These are phyloP conservation scores for Drosophila nr. medialis DNA, from an alignment of 2,888 invertebrate species.

Conservation along the genomic window DNA sequence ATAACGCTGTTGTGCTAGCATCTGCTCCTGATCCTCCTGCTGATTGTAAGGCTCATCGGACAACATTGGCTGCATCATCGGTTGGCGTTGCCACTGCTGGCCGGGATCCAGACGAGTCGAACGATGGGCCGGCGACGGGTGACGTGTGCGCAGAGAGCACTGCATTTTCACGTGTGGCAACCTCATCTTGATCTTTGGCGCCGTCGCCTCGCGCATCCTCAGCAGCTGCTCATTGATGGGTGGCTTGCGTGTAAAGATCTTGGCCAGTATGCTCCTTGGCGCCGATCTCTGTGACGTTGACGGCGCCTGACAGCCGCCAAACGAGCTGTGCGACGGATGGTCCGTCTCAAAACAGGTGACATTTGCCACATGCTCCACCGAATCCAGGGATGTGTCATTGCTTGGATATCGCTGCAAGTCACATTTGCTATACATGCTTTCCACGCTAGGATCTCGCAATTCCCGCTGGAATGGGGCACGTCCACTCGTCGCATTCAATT, in stretches of 20 bases:
- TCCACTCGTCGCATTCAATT: neutral
- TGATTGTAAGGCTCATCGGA: neutral
- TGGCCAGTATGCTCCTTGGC: neutral
- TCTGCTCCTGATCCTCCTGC: neutral
- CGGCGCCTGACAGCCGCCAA: neutral
- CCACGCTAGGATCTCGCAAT: neutral
- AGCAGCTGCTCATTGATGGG: conserved; percentile 5
- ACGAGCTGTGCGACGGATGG: neutral
- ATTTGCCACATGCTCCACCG: neutral
- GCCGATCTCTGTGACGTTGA: neutral
- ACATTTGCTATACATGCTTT: neutral
- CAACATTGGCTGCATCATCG: neutral
- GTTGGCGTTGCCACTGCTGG: conserved; percentile 21
- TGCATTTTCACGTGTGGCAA: neutral
- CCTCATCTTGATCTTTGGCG: conserved; percentile 8
- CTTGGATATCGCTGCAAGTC: neutral
- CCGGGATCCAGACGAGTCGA: neutral
- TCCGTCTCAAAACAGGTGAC: neutral
- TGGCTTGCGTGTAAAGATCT: neutral
- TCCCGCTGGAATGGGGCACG: neutral
- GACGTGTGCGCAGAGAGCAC: conserved; percentile 11
- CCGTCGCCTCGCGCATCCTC: conserved; percentile 5
- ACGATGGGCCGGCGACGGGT: conserved; percentile 1
- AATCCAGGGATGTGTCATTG: conserved; percentile 24
- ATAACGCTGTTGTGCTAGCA: neutral